These are phyloP conservation scores for Baryphthengus martii DNA, from an alignment of 2,113 vertebrate genomes.

Conservation along the genomic window DNA sequence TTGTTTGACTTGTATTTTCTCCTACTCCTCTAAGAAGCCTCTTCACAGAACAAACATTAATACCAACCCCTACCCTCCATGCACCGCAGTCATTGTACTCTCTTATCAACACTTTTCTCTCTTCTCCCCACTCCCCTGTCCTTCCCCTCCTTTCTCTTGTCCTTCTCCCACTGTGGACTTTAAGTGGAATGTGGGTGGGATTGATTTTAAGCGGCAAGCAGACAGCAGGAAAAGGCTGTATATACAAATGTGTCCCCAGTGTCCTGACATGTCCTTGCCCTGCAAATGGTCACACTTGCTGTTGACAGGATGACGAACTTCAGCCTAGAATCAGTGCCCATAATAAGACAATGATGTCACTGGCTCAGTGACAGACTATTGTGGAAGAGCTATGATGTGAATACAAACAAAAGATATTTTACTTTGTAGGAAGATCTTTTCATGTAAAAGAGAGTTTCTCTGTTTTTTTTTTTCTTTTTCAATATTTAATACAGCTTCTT, in stretches of 20 bases:
- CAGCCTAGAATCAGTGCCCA: not conserved
- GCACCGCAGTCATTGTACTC: not conserved
- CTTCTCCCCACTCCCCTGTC: not conserved
- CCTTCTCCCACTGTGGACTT: not conserved
- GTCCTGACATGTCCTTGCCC: slow-evolving; percentile 31
- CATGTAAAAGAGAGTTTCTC: not conserved
- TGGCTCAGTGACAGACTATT: not conserved
- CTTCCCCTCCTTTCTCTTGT: not conserved
- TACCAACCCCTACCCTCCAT: fast-evolving
- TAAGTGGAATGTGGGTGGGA: not conserved
- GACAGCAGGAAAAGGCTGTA: slow-evolving; percentile 41
- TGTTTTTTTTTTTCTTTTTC: not conserved
- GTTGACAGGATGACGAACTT: slow-evolving; percentile 21
- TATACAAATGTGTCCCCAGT: slow-evolving; percentile 29
- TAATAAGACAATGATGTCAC: slow-evolving; percentile 33
- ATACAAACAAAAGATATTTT: not conserved
- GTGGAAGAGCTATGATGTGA: not conserved
- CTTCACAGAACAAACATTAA: not conserved
- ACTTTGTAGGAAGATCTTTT: not conserved
- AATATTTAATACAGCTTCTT: not conserved
- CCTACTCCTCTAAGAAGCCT: not conserved
- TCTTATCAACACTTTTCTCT: not conserved
- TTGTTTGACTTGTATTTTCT: not conserved
- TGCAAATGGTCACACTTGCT: slow-evolving; percentile 5
- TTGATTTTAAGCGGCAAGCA: not conserved